These are phyloP conservation scores for Oscheius sp. DNA, from an alignment of 2,888 invertebrate species.

Conservation along the genomic window DNA sequence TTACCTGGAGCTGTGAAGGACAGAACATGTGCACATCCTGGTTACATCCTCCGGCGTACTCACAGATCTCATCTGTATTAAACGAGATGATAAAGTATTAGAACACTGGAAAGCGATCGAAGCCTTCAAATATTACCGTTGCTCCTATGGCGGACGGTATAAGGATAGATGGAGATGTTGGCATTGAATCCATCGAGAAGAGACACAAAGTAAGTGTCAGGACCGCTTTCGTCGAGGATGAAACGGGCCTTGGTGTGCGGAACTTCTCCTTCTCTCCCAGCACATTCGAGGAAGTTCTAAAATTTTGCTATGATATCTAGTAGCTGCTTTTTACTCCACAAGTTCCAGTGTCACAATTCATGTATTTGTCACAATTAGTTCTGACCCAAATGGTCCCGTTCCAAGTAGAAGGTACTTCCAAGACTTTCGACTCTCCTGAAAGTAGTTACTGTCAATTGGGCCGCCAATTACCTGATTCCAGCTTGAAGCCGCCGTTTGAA, in stretches of 20 bases:
- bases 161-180: conserved; percentile 12
- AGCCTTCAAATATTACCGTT: background rate
- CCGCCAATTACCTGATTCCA: background rate
- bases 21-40: conserved; percentile 6
- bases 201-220: conserved; percentile 16
- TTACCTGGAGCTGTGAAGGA: background rate
- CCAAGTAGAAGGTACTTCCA: conserved; percentile 17
- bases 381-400: conserved; percentile 22
- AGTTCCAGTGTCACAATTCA: conserved; percentile 23
- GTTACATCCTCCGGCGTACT: background rate
- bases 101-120: background rate
- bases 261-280: conserved; percentile 14
- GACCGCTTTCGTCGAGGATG: background rate
- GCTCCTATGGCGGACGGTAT: background rate
- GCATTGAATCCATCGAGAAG: conserved; percentile 25
- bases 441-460: background rate
- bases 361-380: conserved; percentile 18
- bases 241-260: conserved; percentile 16
- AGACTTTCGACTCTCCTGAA: background rate
- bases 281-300: conserved; percentile 19
- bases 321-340: background rate
- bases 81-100: background rate
- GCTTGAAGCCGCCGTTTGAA: conserved; percentile 8
- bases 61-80: background rate
- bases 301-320: background rate